A percentile compares a stretch with the other conserved stretches of the same genome.
These are phyloP conservation scores for Lithodes maja DNA, from an alignment of 2,888 invertebrate species.

Conservation along the genomic window DNA sequence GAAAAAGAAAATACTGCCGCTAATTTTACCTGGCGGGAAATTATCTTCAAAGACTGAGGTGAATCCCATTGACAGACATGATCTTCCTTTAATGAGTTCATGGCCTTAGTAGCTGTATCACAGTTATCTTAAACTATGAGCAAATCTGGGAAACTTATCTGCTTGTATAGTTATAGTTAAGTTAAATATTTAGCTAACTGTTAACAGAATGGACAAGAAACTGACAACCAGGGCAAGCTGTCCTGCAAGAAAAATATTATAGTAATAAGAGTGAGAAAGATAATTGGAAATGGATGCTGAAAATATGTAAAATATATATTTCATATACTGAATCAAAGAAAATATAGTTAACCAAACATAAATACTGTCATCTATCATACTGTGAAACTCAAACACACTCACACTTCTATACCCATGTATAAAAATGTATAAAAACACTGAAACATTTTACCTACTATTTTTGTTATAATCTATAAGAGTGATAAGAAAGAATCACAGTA, in stretches of 20 bases:
- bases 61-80: neutral
- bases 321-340: neutral
- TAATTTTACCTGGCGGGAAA: constrained; percentile 11
- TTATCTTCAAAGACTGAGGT: constrained; percentile 3
- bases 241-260: constrained; percentile 53
- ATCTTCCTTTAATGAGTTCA: too few relatives aligned
- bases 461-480: too few relatives aligned
- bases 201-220: constrained; percentile 32
- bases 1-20: neutral
- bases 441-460: too few relatives aligned
- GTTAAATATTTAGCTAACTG: neutral
- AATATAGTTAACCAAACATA: neutral
- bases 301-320: neutral
- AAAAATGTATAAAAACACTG: too few relatives aligned
- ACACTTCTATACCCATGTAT: too few relatives aligned
- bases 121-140: neutral
- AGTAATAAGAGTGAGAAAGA: constrained; percentile 10
- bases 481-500: too few relatives aligned
- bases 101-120: too few relatives aligned
- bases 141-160: neutral
- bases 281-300: neutral
- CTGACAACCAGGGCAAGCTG: constrained; percentile 62
- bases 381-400: too few relatives aligned
- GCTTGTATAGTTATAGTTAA: neutral
- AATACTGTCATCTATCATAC: too few relatives aligned